These are phyloP conservation scores for Ascaphus truei DNA, from an alignment of 2,113 vertebrate species.

Conservation along the genomic window DNA sequence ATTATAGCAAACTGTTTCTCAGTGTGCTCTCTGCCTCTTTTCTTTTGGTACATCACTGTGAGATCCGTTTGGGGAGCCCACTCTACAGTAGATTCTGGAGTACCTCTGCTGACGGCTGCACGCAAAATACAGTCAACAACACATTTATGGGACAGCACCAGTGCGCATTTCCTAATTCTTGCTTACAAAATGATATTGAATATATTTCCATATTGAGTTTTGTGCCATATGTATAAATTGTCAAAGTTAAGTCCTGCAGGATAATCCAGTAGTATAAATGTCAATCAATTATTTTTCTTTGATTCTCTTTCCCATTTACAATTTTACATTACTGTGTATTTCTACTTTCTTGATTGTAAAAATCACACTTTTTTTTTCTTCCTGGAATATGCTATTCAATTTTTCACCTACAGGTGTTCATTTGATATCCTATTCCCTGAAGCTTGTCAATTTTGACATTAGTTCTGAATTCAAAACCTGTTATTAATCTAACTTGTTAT, in stretches of 20 bases:
- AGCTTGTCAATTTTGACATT: conserved; percentile 48
- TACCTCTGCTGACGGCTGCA: too few relatives aligned
- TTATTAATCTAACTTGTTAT: conserved; percentile 54
- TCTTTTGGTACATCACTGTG: too few relatives aligned
- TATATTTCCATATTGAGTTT: conserved; percentile 13
- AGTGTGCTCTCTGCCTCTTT: too few relatives aligned
- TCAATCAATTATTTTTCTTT: conserved; percentile 28
- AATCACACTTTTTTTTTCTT: conserved; percentile 35
- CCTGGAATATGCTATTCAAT: conserved; percentile 37
- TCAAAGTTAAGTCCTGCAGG: conserved; percentile 18
- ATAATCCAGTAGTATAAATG: conserved; percentile 12
- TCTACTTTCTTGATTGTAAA: conserved; percentile 34
- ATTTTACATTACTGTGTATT: conserved; percentile 37
- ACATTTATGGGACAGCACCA: too few relatives aligned
- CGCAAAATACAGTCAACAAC: too few relatives aligned
- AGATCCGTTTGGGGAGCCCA: too few relatives aligned
- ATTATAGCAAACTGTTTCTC: too few relatives aligned
- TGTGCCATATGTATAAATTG: background rate
- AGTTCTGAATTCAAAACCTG: conserved; percentile 43
- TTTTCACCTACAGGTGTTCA: conserved; percentile 39
- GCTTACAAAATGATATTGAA: conserved; percentile 21
- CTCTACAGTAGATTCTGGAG: too few relatives aligned
- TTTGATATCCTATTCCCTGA: conserved; percentile 38
- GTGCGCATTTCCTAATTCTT: too few relatives aligned
- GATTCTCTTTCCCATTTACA: conserved; percentile 32